A percentile compares a stretch with the other conserved stretches of the same genome.
Conservation (phyloP, 2,113 vertebrate genomes). For the Leptosomus discolor region DNA sequence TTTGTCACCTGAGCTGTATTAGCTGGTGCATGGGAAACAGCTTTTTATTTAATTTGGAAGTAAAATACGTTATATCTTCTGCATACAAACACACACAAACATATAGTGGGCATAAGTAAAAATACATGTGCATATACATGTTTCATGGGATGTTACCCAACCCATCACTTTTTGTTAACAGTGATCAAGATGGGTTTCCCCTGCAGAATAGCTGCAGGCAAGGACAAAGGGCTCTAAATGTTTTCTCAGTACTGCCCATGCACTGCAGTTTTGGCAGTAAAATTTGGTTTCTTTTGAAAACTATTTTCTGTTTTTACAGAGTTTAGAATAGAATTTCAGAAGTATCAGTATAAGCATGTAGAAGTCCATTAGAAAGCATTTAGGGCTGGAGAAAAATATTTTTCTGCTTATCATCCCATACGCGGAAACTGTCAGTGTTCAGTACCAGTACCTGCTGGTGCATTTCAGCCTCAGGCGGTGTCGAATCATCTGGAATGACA, state of each 20-base stretch:
- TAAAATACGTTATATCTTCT: neutral
- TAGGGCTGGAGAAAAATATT: neutral
- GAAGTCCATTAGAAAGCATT: neutral
- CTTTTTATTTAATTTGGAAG: neutral
- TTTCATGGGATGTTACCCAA: neutral
- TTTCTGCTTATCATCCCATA: neutral
- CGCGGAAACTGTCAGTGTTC: neutral
- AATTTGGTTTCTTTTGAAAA: neutral
- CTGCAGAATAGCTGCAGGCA: neutral
- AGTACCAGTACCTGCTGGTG: neutral
- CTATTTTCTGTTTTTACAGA: neutral
- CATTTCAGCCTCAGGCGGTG: neutral
- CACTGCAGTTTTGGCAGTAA: neutral
- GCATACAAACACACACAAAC: neutral
- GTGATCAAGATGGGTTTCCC: neutral
- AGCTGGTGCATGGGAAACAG: neutral
- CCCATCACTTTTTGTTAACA: neutral
- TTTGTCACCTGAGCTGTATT: neutral
- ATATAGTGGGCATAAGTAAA: neutral
- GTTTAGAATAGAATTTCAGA: neutral
- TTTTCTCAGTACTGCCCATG: neutral
- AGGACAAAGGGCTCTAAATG: neutral
- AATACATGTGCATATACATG: neutral
- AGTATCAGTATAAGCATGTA: neutral
- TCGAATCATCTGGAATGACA: neutral